Evolutionary conservation across 2,797 vertebrate genomes (phyloP).

Genomic region (Lepus oiostolus): DNA sequence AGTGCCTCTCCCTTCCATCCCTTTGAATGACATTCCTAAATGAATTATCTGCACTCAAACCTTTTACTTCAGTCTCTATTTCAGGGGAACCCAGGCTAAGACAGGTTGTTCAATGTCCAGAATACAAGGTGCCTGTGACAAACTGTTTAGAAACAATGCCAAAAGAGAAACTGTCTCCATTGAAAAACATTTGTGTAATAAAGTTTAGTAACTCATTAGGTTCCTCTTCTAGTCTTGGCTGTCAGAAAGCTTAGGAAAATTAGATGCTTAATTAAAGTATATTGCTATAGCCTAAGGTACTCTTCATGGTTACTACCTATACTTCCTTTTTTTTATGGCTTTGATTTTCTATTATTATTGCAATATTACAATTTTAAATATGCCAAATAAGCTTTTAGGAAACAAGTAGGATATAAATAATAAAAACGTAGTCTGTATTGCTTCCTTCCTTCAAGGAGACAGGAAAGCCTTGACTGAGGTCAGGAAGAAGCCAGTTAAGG

Average conservation of each 20-base stretch:
- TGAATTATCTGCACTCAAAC: background rate
- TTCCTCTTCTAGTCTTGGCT: background rate
- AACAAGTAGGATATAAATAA: slow-evolving; percentile 57
- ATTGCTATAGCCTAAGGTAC: background rate
- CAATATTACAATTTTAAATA: slow-evolving; percentile 13
- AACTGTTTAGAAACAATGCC: background rate
- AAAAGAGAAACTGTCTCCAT: slow-evolving; percentile 6
- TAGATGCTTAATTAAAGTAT: background rate
- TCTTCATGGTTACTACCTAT: slow-evolving; percentile 22
- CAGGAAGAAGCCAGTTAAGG: background rate
- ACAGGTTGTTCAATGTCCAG: background rate
- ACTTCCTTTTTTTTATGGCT: slow-evolving; percentile 26
- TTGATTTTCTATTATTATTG: slow-evolving; percentile 52
- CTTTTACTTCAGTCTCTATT: slow-evolving; percentile 23
- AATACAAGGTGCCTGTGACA: background rate
- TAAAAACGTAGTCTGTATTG: background rate
- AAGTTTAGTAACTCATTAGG: background rate
- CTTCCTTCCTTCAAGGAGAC: background rate
- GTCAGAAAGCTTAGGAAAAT: background rate
- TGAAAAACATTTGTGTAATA: background rate
- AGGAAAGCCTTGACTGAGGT: slow-evolving; percentile 15
- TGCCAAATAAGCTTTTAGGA: slow-evolving; percentile 60
- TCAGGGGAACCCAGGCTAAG: background rate
- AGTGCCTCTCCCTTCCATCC: background rate
- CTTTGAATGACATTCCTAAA: background rate